phyloP scores from a whole-genome alignment of 2,888 invertebrate genomes.

The Eilema depressum region DNA sequence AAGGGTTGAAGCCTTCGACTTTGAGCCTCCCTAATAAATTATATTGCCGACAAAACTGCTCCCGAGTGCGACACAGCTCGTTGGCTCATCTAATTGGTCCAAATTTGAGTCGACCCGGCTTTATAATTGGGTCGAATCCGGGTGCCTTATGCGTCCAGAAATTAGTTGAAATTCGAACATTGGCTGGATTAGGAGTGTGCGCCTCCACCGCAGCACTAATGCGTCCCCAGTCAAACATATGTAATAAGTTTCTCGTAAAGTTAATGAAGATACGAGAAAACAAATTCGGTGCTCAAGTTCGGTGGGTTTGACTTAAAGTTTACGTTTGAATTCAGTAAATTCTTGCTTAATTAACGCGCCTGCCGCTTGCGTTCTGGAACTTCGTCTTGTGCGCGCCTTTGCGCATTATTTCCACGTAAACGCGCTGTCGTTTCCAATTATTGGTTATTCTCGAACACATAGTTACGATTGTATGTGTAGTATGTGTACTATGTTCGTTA shows the following conservation, averaged over 20 bases:
- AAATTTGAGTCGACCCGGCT: constrained; percentile 82
- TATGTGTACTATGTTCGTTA: constrained; percentile 24
- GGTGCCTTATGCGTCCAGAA: constrained; percentile 75
- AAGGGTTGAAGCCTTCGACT: constrained; percentile 85
- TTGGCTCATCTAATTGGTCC: constrained; percentile 86
- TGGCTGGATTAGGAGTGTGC: constrained; percentile 71
- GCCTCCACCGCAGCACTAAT: constrained; percentile 75
- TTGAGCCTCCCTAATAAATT: constrained; percentile 86
- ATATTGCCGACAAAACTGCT: constrained; percentile 86
- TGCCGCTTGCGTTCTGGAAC: constrained; percentile 55
- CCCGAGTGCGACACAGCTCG: constrained; percentile 85
- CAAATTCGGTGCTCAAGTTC: constrained; percentile 78
- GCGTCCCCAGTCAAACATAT: constrained; percentile 74
- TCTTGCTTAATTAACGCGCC: constrained; percentile 81
- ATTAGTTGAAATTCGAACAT: constrained; percentile 81
- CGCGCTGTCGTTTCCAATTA: constrained; percentile 55
- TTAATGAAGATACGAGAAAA: constrained; percentile 80
- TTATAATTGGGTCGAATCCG: constrained; percentile 81
- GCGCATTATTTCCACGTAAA: constrained; percentile 63
- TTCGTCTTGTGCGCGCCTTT: constrained; percentile 59
- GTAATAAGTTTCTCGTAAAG: constrained; percentile 77
- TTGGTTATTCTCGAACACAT: constrained; percentile 40
- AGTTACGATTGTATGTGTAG: constrained; percentile 32
- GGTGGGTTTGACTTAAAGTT: constrained; percentile 74
- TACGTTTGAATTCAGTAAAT: constrained; percentile 79